Base-by-base conservation (phyloP, 2,888 invertebrate genomes). In the Azorinus chamasolen region DNA sequence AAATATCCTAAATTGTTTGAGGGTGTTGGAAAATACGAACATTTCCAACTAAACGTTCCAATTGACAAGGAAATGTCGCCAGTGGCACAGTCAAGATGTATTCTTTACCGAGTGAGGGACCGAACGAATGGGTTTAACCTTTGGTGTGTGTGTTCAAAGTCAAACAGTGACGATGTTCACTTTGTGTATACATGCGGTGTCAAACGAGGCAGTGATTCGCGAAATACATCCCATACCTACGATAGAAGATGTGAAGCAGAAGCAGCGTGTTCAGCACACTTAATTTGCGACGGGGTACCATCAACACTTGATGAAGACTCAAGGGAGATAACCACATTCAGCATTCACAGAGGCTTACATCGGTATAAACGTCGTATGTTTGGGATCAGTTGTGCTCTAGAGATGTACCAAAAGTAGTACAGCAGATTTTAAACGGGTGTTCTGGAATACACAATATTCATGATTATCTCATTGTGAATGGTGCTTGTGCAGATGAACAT, bases 71-170 rank as follows among this genome's bases (percentile, higher is more conserved):
- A 45, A 12, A 53, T 73, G 6, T 14, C 32, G 16, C 79, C 77
- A 14, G 69, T 77, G 5, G 64, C 64, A 14, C 75, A 75, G 14
- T 39, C 50, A 64, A 32, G 50, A 6, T 8, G 48, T 16, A 32
- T 68, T n/a, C n/a, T n/a, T 25, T 1, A 48, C 51, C 24, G 39
- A 83, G 77, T 8, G 55, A 71, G n/a, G 82, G 83, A 24, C 78
- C 80, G 5, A 79, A 55, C 20, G 62, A 65, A 20, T 84, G 82
- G 83, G 76, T 85, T 10, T 72, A 71, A 37, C 77, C 79, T 20
- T 39, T 77, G 12, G 77, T 83, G 6, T 74, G 77, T 10, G 78
- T 82, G n/a, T 16, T 81, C 77, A 6, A 85, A 82, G 62, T 53
- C 59, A 20, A 8, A 14, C n/a, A 66, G 70, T 12, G 83, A 85